These are phyloP conservation scores for Eublepharis macularius DNA, from an alignment of 2,113 vertebrate species.

Conservation along the genomic window DNA sequence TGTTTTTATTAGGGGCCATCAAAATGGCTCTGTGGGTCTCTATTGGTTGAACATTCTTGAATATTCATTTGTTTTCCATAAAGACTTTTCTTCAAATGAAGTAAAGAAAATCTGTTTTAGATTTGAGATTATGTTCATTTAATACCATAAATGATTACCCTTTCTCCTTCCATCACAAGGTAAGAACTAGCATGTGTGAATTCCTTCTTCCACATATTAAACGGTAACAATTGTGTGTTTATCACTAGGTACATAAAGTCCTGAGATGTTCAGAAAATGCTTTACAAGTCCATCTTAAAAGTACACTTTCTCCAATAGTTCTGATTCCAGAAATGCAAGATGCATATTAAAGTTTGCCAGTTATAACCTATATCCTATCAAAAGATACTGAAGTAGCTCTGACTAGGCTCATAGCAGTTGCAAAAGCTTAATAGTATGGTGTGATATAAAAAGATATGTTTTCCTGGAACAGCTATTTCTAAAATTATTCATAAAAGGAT, in stretches of 20 bases:
- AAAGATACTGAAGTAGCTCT: background rate
- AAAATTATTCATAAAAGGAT: background rate
- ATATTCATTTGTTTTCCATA: background rate
- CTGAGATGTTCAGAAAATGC: too few relatives aligned
- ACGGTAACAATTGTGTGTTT: background rate
- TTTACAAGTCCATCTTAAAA: too few relatives aligned
- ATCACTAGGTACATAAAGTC: background rate
- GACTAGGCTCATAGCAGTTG: background rate
- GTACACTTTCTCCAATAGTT: too few relatives aligned
- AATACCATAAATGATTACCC: too few relatives aligned
- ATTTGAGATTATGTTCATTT: background rate
- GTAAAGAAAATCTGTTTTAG: background rate
- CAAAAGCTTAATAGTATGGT: background rate
- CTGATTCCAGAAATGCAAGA: too few relatives aligned
- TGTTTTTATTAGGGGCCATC: background rate
- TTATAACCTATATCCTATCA: background rate
- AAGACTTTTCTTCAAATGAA: background rate
- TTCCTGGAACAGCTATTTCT: background rate
- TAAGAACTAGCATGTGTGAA: background rate
- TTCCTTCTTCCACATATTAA: too few relatives aligned
- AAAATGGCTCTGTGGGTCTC: background rate
- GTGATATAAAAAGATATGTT: background rate
- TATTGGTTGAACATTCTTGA: background rate
- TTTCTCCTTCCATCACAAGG: background rate
- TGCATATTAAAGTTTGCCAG: too few relatives aligned